Evolutionary conservation across 1,140 invertebrate species (phyloP).

Genomic region (Zaprionus ornatus): DNA sequence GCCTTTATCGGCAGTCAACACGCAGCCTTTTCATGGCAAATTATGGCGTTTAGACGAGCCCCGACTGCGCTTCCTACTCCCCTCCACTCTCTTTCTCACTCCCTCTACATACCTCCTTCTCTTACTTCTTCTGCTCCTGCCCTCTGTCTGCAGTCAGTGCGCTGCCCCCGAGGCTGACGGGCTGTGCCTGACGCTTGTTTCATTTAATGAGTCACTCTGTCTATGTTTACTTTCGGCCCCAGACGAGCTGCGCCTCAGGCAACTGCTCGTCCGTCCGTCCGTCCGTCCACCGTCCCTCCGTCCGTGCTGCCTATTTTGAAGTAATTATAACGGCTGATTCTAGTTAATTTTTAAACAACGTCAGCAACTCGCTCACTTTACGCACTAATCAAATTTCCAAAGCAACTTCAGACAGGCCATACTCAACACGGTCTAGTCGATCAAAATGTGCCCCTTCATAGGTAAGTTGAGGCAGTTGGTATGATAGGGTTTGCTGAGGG

Average conservation of each 20-base stretch:
- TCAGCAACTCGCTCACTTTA: conserved; percentile 49
- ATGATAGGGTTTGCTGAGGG: not conserved
- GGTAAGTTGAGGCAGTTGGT: not conserved
- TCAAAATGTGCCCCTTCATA: not conserved
- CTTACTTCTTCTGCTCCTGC: not conserved
- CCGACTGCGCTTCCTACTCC: conserved; percentile 32
- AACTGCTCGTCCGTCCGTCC: not conserved
- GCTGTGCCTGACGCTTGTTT: conserved; percentile 42
- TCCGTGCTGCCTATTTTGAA: conserved; percentile 56
- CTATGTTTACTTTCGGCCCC: conserved; percentile 73
- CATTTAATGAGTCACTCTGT: conserved; percentile 75
- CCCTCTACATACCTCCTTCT: not conserved
- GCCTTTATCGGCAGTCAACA: conserved; percentile 79
- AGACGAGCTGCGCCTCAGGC: conserved; percentile 58
- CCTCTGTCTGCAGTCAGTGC: conserved; percentile 47
- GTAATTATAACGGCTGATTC: conserved; percentile 80
- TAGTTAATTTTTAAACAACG: conserved; percentile 81
- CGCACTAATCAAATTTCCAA: conserved; percentile 67
- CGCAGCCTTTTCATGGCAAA: conserved; percentile 81
- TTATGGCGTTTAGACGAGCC: conserved; percentile 69
- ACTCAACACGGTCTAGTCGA: not conserved
- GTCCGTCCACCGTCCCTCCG: not conserved
- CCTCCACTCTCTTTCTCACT: conserved; percentile 46
- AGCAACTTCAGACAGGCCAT: conserved; percentile 14
- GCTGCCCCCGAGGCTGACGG: conserved; percentile 24